These are phyloP conservation scores for Opisthocomus hoazin DNA, from an alignment of 2,113 vertebrate genomes.

Conservation along the genomic window DNA sequence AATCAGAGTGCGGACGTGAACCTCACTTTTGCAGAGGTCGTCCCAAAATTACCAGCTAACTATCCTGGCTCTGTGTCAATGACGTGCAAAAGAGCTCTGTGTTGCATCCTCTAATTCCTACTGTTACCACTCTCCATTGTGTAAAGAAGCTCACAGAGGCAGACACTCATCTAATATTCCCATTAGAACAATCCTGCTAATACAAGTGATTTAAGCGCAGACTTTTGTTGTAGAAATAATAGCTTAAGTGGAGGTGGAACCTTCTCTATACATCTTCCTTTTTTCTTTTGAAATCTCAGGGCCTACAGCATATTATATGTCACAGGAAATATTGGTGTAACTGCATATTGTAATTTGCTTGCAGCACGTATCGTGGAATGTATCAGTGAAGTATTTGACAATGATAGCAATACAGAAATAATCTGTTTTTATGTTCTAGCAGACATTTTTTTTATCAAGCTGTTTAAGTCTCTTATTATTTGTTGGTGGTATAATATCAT, in stretches of 20 bases:
- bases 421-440: constrained; percentile 27
- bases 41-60: neutral
- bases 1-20: neutral
- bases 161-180: constrained; percentile 46
- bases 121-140: neutral
- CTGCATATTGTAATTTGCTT: constrained; percentile 59
- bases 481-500: constrained; percentile 17
- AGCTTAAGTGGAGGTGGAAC: constrained; percentile 57
- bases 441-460: constrained; percentile 17
- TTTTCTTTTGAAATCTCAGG: constrained; percentile 45
- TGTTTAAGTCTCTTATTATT: constrained; percentile 2
- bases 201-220: constrained; percentile 32
- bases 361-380: neutral
- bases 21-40: neutral
- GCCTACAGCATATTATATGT: constrained; percentile 24
- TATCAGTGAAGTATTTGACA: constrained; percentile 57
- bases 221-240: constrained; percentile 63
- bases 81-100: neutral
- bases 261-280: constrained; percentile 24
- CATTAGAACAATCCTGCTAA: constrained; percentile 58
- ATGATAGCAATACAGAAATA: constrained; percentile 14
- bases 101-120: neutral
- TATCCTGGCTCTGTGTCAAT: neutral
- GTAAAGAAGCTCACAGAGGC: neutral
- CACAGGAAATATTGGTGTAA: constrained; percentile 29